Evolutionary conservation across 2,888 invertebrate genomes (phyloP).

Genomic region (Myathropa florea): DNA sequence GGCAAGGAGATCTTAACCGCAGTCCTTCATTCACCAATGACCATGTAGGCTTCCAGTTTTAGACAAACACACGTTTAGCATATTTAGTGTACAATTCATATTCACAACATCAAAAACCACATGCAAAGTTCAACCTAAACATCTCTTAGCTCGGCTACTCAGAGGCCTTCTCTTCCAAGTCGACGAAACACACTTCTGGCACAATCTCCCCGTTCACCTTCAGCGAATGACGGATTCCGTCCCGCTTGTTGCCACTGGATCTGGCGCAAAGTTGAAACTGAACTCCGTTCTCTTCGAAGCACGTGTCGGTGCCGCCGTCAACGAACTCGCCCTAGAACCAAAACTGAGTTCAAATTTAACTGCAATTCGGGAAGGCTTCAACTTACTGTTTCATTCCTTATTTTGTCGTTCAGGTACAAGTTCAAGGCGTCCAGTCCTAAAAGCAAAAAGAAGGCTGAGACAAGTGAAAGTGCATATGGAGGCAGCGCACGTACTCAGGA

Average conservation of each 20-base stretch:
- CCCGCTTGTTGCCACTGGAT: slow-evolving; percentile 79
- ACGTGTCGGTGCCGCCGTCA: slow-evolving; percentile 92
- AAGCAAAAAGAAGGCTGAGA: background rate
- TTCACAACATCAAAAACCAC: too few relatives aligned
- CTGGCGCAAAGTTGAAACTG: slow-evolving; percentile 79
- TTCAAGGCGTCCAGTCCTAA: slow-evolving; percentile 83
- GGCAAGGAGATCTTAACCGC: too few relatives aligned
- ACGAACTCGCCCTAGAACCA: slow-evolving; percentile 87
- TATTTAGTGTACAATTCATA: background rate
- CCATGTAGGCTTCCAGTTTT: too few relatives aligned
- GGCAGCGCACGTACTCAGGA: slow-evolving; percentile 80
- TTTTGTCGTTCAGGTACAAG: slow-evolving; percentile 78
- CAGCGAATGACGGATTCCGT: slow-evolving; percentile 84
- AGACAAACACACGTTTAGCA: background rate
- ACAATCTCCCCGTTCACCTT: slow-evolving; percentile 81
- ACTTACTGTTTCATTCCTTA: slow-evolving; percentile 77
- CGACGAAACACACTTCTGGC: slow-evolving; percentile 73
- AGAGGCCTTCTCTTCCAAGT: slow-evolving; percentile 64
- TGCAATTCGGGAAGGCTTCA: background rate
- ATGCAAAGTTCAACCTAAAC: background rate
- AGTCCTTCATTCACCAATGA: too few relatives aligned
- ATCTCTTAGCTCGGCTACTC: background rate
- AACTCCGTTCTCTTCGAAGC: slow-evolving; percentile 82
- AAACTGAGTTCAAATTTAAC: background rate
- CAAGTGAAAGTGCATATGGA: background rate